Evolutionary conservation across 2,797 vertebrate genomes (phyloP), one percentile per base, ranked within the genome.

Genomic region (Cirrhinus mrigala): DNA sequence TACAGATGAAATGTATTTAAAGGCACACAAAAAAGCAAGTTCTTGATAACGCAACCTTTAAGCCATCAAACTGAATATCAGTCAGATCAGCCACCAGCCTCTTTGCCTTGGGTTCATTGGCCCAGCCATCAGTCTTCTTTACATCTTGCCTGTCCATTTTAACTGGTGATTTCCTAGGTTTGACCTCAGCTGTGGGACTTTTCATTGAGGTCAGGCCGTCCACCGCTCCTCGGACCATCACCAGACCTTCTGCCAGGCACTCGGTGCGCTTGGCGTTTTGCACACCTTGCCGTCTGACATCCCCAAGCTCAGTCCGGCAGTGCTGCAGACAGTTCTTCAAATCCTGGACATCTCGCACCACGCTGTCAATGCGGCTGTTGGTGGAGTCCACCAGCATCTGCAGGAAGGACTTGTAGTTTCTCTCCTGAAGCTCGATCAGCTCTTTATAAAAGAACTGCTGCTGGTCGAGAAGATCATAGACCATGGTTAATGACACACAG

Each of bases 391-490:
- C 93, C 86, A 95, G 75, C 93, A 94, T 93, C 86, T 94, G 94
- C 4, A 95, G 88, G 86, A 95, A 95, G 22, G 93, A 91, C 76
- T 91, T 89, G 88, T 94, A 95, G 89, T 90, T 95, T 62, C 92
- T 90, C 85, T 95, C 94, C 90, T 95, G 95, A 87, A 95, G 94
- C 90, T 94, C 91, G 71, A 95, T 87, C 18, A 95, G 92, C 87
- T 94, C 93, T 33, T 77, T 92, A 89, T 93, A 96, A 88, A 92
- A 93, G 86, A 91, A 90, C 90, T 93, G 92, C 69, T 95, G 95
- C 66, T 95, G 94, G 0, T 95, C 94, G 87, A 96, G 85, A n/a
- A 96, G 92, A 54, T 96, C 93, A 3, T 94, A 94, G 40, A 95
- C 85, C 0, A 92, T 92, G n/a, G 92, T 90, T 79, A 94, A 40